phyloP scores from a whole-genome alignment of 35 echinoderm and acorn worm species.

The Nesometra sesokonis region DNA sequence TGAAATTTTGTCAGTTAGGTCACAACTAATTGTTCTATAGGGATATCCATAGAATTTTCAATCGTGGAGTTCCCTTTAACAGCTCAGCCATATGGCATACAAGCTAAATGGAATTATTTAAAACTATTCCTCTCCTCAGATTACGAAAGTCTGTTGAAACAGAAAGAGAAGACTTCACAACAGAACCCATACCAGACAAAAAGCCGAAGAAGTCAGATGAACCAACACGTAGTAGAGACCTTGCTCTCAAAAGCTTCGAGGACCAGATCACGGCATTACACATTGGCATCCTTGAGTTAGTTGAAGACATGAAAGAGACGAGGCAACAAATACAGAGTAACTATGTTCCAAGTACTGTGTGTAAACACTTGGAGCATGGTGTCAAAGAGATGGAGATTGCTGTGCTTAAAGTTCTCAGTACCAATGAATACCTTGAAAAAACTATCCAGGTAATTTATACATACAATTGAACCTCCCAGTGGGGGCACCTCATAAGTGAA shows the following conservation, averaged over 20 bases:
- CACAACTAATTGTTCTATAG: no score
- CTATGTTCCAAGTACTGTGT: constrained; percentile 73
- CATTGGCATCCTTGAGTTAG: constrained; percentile 38
- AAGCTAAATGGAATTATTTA: no score
- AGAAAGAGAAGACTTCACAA: constrained; percentile 7
- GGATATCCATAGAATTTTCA: no score
- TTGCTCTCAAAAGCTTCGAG: constrained; percentile 9
- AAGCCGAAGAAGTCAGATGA: neutral
- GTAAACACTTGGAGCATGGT: constrained; percentile 83
- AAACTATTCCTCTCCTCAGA: constrained; percentile 22
- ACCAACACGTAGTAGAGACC: constrained; percentile 10
- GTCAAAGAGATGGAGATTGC: constrained; percentile 76
- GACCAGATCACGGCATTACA: constrained; percentile 76
- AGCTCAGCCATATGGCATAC: no score
- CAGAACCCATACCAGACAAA: constrained; percentile 15
- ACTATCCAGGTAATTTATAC: constrained; percentile 74
- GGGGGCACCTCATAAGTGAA: no score
- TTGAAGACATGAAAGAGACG: constrained; percentile 44
- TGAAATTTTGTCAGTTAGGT: no score
- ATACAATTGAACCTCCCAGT: neutral
- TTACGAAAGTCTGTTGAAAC: constrained; percentile 37
- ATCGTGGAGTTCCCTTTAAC: no score
- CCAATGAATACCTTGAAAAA: constrained; percentile 93
- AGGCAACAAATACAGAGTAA: constrained; percentile 39
- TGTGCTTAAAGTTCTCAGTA: constrained; percentile 81